Base-by-base conservation (phyloP, 2,797 vertebrate species). In the Serranus cabrilla region DNA sequence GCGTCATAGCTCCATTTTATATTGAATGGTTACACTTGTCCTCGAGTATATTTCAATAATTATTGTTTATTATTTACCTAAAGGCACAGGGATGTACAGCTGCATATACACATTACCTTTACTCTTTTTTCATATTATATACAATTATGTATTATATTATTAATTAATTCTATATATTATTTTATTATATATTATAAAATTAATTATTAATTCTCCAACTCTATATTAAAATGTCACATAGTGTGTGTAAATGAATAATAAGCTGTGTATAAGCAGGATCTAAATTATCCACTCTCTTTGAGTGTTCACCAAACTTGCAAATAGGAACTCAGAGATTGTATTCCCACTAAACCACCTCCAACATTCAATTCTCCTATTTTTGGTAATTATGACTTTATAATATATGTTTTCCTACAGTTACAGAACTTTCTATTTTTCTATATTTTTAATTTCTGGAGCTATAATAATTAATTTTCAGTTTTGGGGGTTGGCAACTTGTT, bases 291-390 rank as follows among this genome's bases (percentile, higher is more conserved):
- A 34, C 74, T 74, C 7, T 74, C 4, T 34, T 61, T 54, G 18
- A 65, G 20, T 62, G 34, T 82, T 80, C 61, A 42, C 25, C 10
- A 90, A 93, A 95, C 86, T 95, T 94, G 87, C 92, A 93, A 92
- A 93, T 84, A 91, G 84, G 66, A 93, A 93, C 87, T 92, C 73
- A 91, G 76, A 89, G 82, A 88, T 93, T 84, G 20, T 76, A 62
- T 63, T 82, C 42, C 49, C 67, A 23, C 66, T 64, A 76, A 78
- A 76, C 43, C 71, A 65, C 51, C 13, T 46, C 61, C 34, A 74
- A 20, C 46, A 20, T 75, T 72, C 25, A 65, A 1, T 65, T 78
- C 71, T 54, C 11, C 25, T 62, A 21, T 71, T 70, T 60, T 50
- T 7, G 5, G 54, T 18, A 31, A 74, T 57, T 42, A 39, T 1